These are phyloP conservation scores for Trachymyrmex cornetzi DNA, from an alignment of 1,140 invertebrate species.

Conservation along the genomic window DNA sequence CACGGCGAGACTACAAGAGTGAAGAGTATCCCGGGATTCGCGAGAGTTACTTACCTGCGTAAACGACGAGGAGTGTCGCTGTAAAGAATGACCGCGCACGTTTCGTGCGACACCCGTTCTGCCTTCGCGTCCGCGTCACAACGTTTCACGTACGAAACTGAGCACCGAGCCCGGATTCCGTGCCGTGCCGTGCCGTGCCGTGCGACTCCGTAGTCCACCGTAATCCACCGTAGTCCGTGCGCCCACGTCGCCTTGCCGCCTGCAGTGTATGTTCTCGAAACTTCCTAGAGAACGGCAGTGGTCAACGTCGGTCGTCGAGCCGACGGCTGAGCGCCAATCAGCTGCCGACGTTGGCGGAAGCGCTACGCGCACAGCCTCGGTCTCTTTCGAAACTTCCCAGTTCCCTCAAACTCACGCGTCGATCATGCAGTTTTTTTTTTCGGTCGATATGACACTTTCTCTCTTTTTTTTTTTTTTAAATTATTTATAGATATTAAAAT, in stretches of 20 bases:
- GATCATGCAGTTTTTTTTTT: slow-evolving; percentile 58
- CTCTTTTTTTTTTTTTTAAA: too few relatives aligned
- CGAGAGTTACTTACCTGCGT: slow-evolving; percentile 60
- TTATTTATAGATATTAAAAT: too few relatives aligned
- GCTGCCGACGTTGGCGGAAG: slow-evolving; percentile 37
- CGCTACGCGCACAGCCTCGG: slow-evolving; percentile 48
- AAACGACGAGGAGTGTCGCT: slow-evolving; percentile 50
- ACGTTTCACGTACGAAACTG: slow-evolving; percentile 69
- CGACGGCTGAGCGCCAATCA: slow-evolving; percentile 65
- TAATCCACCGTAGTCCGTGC: neutral
- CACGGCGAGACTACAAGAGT: neutral
- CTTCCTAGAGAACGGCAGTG: slow-evolving; percentile 69
- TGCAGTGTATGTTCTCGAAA: slow-evolving; percentile 71
- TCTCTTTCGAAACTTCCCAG: slow-evolving; percentile 52
- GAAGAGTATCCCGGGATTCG: neutral
- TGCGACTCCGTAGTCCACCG: too few relatives aligned
- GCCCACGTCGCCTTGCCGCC: slow-evolving; percentile 57
- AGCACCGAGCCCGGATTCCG: neutral
- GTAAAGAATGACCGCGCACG: slow-evolving; percentile 61
- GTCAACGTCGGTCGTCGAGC: slow-evolving; percentile 37
- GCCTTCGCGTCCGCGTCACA: slow-evolving; percentile 14
- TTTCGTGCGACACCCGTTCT: slow-evolving; percentile 29
- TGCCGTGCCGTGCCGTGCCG: too few relatives aligned
- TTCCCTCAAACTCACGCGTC: neutral
- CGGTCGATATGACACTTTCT: neutral